phyloP scores from a whole-genome alignment of 2,888 invertebrate genomes.

The Sphinx pinastri region DNA sequence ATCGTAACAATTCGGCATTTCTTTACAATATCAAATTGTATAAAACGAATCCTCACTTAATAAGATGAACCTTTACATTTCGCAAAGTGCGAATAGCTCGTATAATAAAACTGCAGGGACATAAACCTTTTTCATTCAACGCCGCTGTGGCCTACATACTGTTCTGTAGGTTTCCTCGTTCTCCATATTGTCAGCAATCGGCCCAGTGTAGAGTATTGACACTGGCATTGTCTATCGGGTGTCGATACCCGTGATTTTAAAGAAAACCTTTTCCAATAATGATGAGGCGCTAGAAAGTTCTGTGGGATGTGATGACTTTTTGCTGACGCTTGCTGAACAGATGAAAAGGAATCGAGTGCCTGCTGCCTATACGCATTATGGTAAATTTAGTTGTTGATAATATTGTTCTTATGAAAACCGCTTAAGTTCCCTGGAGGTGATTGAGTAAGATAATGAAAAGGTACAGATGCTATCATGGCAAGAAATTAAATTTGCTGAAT shows the following conservation, averaged over 20 bases:
- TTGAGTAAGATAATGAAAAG: too few species aligned
- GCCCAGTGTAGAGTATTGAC: not conserved
- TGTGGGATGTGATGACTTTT: not conserved
- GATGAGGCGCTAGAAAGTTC: not conserved
- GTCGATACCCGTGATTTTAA: not conserved
- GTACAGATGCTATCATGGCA: too few species aligned
- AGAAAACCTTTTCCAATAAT: not conserved
- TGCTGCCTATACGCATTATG: too few species aligned
- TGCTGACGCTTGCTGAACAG: too few species aligned
- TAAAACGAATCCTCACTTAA: not conserved
- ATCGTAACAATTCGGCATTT: too few species aligned
- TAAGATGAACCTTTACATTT: conserved; percentile 5
- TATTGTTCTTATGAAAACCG: too few species aligned
- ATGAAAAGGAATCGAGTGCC: too few species aligned
- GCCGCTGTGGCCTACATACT: conserved; percentile 14
- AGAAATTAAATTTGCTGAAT: too few species aligned
- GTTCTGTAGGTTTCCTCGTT: not conserved
- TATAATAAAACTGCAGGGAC: conserved; percentile 16
- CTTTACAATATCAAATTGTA: not conserved
- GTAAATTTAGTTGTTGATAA: too few species aligned
- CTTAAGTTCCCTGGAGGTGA: too few species aligned
- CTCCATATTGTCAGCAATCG: conserved; percentile 2
- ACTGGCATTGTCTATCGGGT: not conserved
- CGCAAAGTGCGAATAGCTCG: conserved; percentile 20
- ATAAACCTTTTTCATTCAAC: conserved; percentile 23